Conservation (phyloP, 1,140 invertebrate genomes). For the Paraescarpia echinospica region DNA sequence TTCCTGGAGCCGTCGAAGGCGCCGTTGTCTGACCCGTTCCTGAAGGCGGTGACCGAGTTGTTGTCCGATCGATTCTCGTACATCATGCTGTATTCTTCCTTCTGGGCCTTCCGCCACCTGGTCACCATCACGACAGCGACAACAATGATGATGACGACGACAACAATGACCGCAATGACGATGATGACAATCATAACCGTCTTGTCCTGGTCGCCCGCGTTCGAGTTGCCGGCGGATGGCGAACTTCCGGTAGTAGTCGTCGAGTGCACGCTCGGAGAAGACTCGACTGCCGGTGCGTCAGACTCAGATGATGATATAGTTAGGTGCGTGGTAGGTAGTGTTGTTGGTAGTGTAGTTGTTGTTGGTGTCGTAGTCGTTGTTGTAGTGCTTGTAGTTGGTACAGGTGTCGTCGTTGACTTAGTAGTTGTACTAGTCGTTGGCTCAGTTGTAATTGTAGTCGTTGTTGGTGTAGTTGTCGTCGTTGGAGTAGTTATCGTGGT, state of each 20-base stretch:
- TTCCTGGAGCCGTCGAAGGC: neutral
- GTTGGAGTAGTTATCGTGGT: neutral
- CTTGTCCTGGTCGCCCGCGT: neutral
- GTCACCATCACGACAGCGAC: neutral
- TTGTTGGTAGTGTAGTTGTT: neutral
- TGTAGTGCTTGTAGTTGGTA: neutral
- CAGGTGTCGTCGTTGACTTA: too few species aligned
- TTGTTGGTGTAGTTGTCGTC: neutral
- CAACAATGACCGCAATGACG: neutral
- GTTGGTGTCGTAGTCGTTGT: neutral
- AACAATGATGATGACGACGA: neutral
- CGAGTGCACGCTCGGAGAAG: neutral
- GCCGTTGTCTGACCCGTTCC: neutral
- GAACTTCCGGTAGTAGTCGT: neutral
- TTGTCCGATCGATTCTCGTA: neutral
- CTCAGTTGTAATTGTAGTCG: neutral
- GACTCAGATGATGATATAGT: neutral
- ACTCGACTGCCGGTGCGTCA: neutral
- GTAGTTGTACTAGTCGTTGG: neutral
- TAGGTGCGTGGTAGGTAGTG: neutral
- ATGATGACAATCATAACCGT: neutral
- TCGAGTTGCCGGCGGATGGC: neutral
- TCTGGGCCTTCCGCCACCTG: neutral
- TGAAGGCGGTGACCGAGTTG: neutral
- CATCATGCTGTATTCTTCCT: slow-evolving; percentile 12